These are phyloP conservation scores for Spilarctia lutea DNA, from an alignment of 2,888 invertebrate genomes.

Conservation along the genomic window DNA sequence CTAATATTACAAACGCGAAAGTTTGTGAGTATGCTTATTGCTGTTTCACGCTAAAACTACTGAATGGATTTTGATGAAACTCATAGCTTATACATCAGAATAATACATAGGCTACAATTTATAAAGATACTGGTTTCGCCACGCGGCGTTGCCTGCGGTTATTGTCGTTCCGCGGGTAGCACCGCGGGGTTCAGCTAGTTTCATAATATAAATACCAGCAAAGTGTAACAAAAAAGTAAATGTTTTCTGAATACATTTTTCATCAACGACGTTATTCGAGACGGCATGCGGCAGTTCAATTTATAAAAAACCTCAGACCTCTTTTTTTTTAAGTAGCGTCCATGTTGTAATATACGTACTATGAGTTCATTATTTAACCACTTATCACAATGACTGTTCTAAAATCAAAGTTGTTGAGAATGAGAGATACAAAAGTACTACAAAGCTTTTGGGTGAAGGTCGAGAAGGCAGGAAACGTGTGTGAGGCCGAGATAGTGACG, in stretches of 20 bases:
- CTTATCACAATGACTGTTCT: slow-evolving; percentile 26
- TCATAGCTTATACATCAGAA: too few species aligned
- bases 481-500: slow-evolving; percentile 70
- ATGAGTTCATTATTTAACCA: slow-evolving; percentile 6
- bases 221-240: neutral
- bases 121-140: too few species aligned
- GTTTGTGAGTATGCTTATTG: too few species aligned
- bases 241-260: neutral
- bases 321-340: neutral
- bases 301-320: neutral
- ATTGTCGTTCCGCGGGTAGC: too few species aligned
- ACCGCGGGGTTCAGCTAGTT: too few species aligned
- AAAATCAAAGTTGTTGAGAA: slow-evolving; percentile 31
- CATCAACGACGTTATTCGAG: neutral
- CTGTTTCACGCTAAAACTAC: too few species aligned
- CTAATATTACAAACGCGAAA: too few species aligned
- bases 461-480: slow-evolving; percentile 72
- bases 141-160: too few species aligned
- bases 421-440: slow-evolving; percentile 45
- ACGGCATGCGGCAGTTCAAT: neutral
- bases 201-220: neutral
- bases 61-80: too few species aligned
- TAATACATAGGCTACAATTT: too few species aligned
- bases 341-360: neutral
- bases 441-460: slow-evolving; percentile 79